A percentile compares a stretch with the other conserved stretches of the same genome.
These are phyloP conservation scores for Gallinago jamesoni DNA, from an alignment of 2,113 vertebrate genomes.

Conservation along the genomic window DNA sequence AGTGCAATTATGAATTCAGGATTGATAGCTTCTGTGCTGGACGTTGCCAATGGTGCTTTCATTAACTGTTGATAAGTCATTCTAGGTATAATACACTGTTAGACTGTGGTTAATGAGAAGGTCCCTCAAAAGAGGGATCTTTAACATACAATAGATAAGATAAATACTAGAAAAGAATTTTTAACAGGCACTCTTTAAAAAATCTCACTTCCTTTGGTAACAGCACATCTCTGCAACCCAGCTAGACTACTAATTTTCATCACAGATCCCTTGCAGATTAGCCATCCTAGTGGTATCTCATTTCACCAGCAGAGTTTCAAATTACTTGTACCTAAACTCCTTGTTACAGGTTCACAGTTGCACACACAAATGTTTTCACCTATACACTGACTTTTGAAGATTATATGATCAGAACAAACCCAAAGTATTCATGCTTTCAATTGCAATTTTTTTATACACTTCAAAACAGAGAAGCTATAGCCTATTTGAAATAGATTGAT, in stretches of 20 bases:
- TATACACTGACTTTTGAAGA: background rate
- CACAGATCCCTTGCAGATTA: background rate
- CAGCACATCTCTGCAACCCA: background rate
- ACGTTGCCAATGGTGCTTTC: background rate
- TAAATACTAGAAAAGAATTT: background rate
- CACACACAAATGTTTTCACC: rapidly evolving
- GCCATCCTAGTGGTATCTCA: background rate
- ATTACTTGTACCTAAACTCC: background rate
- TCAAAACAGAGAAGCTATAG: background rate
- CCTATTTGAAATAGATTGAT: background rate
- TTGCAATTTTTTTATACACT: background rate
- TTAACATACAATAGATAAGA: background rate
- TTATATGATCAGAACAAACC: background rate
- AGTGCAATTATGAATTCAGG: background rate
- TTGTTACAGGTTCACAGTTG: background rate
- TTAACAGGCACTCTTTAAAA: background rate
- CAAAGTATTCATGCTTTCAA: background rate
- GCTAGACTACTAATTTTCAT: no score
- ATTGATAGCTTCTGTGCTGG: background rate
- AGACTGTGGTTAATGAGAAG: background rate
- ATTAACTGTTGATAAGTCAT: background rate
- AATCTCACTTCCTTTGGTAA: background rate
- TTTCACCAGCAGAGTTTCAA: background rate
- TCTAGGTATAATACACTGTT: background rate
- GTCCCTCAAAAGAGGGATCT: background rate